Conservation (phyloP, 2,888 invertebrate species). For the Lochmaea crataegi region DNA sequence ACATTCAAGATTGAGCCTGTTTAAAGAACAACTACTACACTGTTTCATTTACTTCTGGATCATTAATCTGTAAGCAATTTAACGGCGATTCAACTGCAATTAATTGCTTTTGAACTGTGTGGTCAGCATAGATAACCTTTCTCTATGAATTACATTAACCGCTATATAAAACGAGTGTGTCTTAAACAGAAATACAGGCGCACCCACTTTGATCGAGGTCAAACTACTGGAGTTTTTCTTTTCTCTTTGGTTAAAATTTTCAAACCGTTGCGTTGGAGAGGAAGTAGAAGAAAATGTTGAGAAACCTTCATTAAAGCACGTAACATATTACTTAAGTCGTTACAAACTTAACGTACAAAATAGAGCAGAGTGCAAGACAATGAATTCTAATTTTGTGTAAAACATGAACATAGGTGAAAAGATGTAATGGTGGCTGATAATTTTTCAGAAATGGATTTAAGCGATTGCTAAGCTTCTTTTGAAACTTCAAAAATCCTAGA, state of each 20-base stretch:
- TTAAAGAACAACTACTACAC: neutral
- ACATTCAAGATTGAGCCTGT: neutral
- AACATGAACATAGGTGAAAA: too few species aligned
- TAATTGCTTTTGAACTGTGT: constrained; percentile 48
- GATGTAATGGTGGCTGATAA: too few species aligned
- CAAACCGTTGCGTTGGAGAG: neutral
- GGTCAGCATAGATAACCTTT: constrained; percentile 46
- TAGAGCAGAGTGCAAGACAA: too few species aligned
- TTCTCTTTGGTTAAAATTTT: neutral
- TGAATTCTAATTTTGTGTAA: too few species aligned
- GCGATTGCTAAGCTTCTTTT: too few species aligned
- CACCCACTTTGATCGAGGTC: constrained; percentile 31
- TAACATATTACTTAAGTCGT: neutral
- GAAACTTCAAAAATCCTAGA: too few species aligned
- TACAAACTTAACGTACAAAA: neutral
- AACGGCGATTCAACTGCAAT: constrained; percentile 42
- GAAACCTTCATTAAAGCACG: constrained; percentile 3
- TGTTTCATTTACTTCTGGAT: constrained; percentile 34
- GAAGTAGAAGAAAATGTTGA: neutral
- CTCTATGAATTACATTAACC: constrained; percentile 46
- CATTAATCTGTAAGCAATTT: constrained; percentile 41
- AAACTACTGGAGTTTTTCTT: constrained; percentile 23
- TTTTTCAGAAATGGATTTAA: too few species aligned
- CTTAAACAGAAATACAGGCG: constrained; percentile 24
- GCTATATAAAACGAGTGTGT: constrained; percentile 40